These are phyloP conservation scores for Myotis vivesi DNA, from an alignment of 2,797 vertebrate species.

Conservation along the genomic window DNA sequence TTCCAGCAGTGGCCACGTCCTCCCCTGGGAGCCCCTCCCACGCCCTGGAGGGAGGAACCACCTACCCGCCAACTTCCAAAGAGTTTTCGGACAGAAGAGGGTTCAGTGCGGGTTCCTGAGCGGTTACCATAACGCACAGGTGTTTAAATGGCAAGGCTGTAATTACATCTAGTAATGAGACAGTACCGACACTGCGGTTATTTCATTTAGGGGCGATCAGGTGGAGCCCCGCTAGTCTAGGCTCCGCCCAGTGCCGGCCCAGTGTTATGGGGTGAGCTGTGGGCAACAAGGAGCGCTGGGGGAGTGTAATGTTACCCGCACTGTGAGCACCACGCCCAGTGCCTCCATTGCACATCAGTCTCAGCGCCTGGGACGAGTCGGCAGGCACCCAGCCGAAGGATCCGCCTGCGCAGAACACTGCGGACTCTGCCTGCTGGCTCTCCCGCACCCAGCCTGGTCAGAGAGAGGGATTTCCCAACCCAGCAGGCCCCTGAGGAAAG, in stretches of 20 bases:
- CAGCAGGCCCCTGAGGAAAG: fast-evolving
- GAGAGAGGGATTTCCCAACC: not conserved
- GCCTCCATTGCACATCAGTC: not conserved
- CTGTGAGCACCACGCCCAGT: fast-evolving
- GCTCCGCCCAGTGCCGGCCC: not conserved
- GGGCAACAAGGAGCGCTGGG: not conserved
- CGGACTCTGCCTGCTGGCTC: not conserved
- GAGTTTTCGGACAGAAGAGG: not conserved
- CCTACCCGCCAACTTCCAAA: not conserved
- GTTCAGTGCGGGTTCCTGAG: not conserved
- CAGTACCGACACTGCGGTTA: not conserved
- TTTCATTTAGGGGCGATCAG: not conserved
- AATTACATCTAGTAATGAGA: not conserved
- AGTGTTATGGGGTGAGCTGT: not conserved
- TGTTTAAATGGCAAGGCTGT: not conserved
- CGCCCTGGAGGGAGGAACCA: not conserved
- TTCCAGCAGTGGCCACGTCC: not conserved
- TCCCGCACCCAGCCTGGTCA: not conserved
- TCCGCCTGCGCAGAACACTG: fast-evolving
- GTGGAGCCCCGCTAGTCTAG: no score
- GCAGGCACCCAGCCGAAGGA: fast-evolving
- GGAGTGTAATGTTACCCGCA: not conserved
- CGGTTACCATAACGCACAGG: not conserved
- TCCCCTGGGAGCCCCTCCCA: no score
- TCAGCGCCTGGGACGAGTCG: not conserved